Evolutionary conservation across 2,888 invertebrate genomes (phyloP), one percentile per base, ranked within the genome.

Genomic region (Euspilapteryx auroguttella): DNA sequence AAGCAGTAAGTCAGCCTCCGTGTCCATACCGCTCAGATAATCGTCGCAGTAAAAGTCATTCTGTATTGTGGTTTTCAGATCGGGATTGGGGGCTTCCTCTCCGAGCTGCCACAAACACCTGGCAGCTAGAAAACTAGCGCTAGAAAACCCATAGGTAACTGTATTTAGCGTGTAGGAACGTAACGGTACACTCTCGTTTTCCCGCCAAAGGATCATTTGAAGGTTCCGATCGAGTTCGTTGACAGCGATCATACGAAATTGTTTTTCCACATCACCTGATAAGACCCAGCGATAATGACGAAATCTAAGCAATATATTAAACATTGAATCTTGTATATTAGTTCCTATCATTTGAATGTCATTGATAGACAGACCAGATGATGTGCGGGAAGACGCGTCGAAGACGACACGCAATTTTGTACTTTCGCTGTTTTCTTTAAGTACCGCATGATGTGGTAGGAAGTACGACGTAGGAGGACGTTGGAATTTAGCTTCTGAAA

Each of bases 401-500:
- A 31, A 27, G 20, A 27, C 31, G 2, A 31, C 27, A 11, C 27
- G 27, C 9, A 31, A n/a, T 9, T 23, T 24, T 7, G 31, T 27
- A 5, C 27, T 21, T 8, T 25, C 27, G 17, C 27, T 27, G n/a
- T 17, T 15, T 4, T 27, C 27, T 14, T 24, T 23, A 12, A 31
- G 10, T 9, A 31, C 27, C 3, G 25, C 24, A 14, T 27, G 31
- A 27, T 31, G 31, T 7, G 22, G 12, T n/a, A 31, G 14, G 22
- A 30, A 26, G 13, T 23, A 25, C 9, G 25, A 14, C 15, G 23
- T 20, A 20, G 9, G 20, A 20, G 20, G 20, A 5, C 5, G 20
- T 9, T 17, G 20, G 2, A 2, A n/a, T 23, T 23, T n/a, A 9
- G 32, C 26, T 29, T 28, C 24, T 6, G 32, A 25, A 31, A 40